Evolutionary conservation across 2,113 vertebrate species (phyloP).

Genomic region (Boulengeromyrus knoepffleri): DNA sequence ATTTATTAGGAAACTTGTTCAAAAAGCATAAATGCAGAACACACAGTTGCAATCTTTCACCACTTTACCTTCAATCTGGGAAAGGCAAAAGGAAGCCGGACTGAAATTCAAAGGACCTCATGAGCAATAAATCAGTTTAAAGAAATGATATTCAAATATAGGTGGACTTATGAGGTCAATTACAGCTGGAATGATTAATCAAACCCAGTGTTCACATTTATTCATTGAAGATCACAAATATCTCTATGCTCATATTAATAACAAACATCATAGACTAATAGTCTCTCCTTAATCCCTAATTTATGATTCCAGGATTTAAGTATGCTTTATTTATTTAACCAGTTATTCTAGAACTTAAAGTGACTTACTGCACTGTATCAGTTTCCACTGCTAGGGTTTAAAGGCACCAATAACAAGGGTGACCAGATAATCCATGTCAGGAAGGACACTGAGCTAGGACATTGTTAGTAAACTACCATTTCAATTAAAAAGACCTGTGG

Average conservation of each 20-base stretch:
- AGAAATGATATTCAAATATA: not conserved
- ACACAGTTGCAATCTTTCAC: not conserved
- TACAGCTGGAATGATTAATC: not conserved
- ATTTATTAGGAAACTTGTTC: not conserved
- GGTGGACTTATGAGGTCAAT: not conserved
- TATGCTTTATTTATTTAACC: not conserved
- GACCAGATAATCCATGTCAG: not conserved
- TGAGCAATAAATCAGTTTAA: not conserved
- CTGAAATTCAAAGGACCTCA: constrained; percentile 3
- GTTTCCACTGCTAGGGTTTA: not conserved
- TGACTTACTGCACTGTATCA: not conserved
- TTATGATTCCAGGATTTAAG: not conserved
- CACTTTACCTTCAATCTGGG: constrained; percentile 1
- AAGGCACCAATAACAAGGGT: not conserved
- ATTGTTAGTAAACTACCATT: not conserved
- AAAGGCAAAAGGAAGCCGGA: not conserved
- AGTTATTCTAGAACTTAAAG: not conserved
- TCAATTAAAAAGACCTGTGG: not conserved
- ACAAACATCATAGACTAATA: not conserved
- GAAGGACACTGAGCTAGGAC: not conserved
- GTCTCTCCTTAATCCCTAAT: not conserved
- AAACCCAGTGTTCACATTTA: not conserved
- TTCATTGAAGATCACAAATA: not conserved
- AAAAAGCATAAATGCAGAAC: not conserved
- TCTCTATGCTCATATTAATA: not conserved